These are phyloP conservation scores for Theretra japonica DNA, from an alignment of 2,888 invertebrate genomes.

Conservation along the genomic window DNA sequence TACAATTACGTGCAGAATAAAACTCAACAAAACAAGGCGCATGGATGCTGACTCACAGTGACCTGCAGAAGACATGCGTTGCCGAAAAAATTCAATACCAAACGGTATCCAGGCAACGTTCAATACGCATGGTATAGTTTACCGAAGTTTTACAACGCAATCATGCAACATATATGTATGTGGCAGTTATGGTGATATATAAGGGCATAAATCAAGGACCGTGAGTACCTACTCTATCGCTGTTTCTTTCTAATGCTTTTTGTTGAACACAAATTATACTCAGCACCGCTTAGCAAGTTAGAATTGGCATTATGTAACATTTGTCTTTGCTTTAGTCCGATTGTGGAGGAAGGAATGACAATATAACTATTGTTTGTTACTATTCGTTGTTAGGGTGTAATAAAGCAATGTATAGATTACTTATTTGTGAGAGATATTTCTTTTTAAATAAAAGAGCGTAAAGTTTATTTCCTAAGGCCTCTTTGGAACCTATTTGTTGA, in stretches of 20 bases:
- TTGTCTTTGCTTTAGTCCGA: neutral
- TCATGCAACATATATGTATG: constrained; percentile 45
- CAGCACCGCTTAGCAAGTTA: constrained; percentile 1
- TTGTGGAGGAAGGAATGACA: neutral
- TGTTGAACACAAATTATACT: constrained; percentile 35
- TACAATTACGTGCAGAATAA: no score
- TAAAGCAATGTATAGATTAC: no score
- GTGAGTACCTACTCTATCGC: constrained; percentile 39
- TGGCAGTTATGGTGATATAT: constrained; percentile 48
- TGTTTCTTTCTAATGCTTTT: constrained; percentile 27
- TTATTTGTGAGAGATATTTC: no score
- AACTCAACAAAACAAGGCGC: no score
- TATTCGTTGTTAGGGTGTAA: no score
- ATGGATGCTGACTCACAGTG: no score
- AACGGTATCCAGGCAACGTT: constrained; percentile 60
- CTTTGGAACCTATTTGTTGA: no score
- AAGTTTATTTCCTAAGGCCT: no score
- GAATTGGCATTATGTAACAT: neutral
- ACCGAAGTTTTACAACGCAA: constrained; percentile 44
- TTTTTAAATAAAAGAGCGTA: no score
- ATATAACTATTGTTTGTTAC: neutral
- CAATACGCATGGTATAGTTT: constrained; percentile 54
- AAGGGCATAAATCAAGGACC: constrained; percentile 56
- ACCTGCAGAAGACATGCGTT: constrained; percentile 13
- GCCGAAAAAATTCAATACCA: constrained; percentile 49